phyloP scores from a whole-genome alignment of 2,797 vertebrate species.

The Poecilia gillii region DNA sequence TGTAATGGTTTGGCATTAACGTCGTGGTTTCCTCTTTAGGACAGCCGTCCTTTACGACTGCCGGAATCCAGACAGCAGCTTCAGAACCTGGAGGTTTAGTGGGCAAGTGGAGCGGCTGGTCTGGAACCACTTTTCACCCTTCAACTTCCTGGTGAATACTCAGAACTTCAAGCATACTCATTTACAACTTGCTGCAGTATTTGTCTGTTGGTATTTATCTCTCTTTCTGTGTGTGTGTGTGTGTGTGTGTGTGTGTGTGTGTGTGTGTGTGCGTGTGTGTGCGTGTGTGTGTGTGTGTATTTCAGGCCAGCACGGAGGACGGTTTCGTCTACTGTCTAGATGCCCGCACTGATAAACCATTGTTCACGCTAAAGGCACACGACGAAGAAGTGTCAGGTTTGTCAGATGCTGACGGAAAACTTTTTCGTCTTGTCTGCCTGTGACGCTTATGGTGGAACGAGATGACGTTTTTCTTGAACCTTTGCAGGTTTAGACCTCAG shows the following conservation, averaged over 20 bases:
- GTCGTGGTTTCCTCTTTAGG: constrained; percentile 66
- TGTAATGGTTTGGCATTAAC: not conserved
- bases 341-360: constrained; percentile 92
- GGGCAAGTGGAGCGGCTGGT: constrained; percentile 93
- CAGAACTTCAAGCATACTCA: not conserved
- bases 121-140: constrained; percentile 97
- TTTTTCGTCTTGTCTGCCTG: not conserved
- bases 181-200: not conserved
- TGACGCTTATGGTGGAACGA: too few relatives aligned
- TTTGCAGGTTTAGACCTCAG: constrained; percentile 90
- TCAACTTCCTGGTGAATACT: constrained; percentile 88
- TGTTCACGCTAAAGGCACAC: constrained; percentile 94
- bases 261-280: constrained; percentile 31
- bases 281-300: constrained; percentile 49
- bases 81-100: constrained; percentile 92
- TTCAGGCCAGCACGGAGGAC: constrained; percentile 95
- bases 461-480: not conserved
- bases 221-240: constrained; percentile 43
- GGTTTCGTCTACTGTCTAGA: constrained; percentile 97
- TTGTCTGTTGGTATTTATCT: not conserved
- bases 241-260: constrained; percentile 46
- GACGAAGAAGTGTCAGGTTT: constrained; percentile 94
- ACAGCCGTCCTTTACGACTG: constrained; percentile 92
- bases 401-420: not conserved
- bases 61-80: constrained; percentile 87